Base-by-base conservation (phyloP, 2,797 vertebrate species). In the Tarsius wallacei region DNA sequence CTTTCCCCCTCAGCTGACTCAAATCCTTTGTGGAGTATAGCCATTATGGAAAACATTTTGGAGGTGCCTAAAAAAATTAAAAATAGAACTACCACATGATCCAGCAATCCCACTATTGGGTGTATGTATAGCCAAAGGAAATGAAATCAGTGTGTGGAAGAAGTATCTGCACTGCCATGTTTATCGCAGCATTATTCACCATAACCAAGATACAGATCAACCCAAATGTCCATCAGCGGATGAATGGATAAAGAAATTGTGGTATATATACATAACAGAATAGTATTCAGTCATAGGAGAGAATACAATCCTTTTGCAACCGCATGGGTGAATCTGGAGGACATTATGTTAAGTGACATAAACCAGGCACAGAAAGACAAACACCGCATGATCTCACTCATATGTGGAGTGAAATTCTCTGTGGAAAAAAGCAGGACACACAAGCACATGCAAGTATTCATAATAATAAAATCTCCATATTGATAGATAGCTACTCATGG, bases 1-100 rank as follows among this genome's bases (percentile, higher is more conserved):
- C 84, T 86, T 92, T 26, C 24, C 59, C 55, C 80, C 15, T 71
- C 71, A 33, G n/a, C 24, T 88, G 71, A 55, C 85, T 93, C n/a
- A 71, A 11, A 87, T 88, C 26, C 83, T 78, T 11, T 53, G 88
- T 83, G 53, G 53, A 80, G 12, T 57, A 26, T 21, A 59, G 33
- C 33, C 55, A 33, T 57, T 80, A 26, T 0, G 2, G 21, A 36
- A 80, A 57, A 26, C 77, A 59, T 21, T 16, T 15, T 80, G 53
- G 53, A 59, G 77, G 21, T 80, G 15, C 12, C n/a, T 80, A n/a
- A 80, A 80, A 57, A 57, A 57, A 57, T 80, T 36, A 80, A 78
- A 78, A 78, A 78, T 57, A 21, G 31, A 55, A n/a, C 76, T 57
- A 24, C 31, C 51, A 78, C 15, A 57, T 2, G 19, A 78, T 78